Percentiles rank a stretch among this genome's conserved stretches.
These are phyloP conservation scores for Platypus cylindrus DNA, from an alignment of 2,888 invertebrate genomes.

Conservation along the genomic window DNA sequence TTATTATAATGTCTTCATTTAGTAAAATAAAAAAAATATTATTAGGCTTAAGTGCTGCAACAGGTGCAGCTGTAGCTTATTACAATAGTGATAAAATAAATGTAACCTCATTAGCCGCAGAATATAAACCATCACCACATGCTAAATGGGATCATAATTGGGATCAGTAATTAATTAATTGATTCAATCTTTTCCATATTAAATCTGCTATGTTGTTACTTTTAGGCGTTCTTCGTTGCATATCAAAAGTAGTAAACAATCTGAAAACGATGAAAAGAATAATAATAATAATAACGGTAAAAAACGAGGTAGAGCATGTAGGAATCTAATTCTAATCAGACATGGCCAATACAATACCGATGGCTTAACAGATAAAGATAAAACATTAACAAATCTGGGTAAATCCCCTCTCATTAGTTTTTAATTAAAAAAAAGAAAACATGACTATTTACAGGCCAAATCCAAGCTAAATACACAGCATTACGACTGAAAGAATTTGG, in stretches of 20 bases:
- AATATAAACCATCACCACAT: slow-evolving; percentile 44
- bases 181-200: no score
- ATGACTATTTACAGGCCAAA: slow-evolving; percentile 46
- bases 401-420: slow-evolving; percentile 18
- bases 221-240: slow-evolving; percentile 60
- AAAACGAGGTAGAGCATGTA: slow-evolving; percentile 45
- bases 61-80: slow-evolving; percentile 51
- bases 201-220: slow-evolving; percentile 1
- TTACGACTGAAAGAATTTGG: slow-evolving; percentile 62
- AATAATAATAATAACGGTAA: slow-evolving; percentile 57
- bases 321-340: slow-evolving; percentile 83
- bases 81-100: slow-evolving; percentile 29
- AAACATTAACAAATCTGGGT: slow-evolving; percentile 71
- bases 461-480: slow-evolving; percentile 81
- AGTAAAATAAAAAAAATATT: slow-evolving; percentile 45
- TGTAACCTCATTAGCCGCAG: slow-evolving; percentile 60
- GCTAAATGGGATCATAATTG: slow-evolving; percentile 78
- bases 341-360: slow-evolving; percentile 88
- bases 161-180: slow-evolving; percentile 78
- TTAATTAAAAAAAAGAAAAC: background rate
- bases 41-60: slow-evolving; percentile 49
- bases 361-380: slow-evolving; percentile 58
- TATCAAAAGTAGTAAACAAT: slow-evolving; percentile 48
- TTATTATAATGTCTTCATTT: slow-evolving; percentile 38
- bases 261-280: slow-evolving; percentile 42